Evolutionary conservation across 2,797 vertebrate genomes (phyloP), one percentile per base, ranked within the genome.

Genomic region (Mus caroli): DNA sequence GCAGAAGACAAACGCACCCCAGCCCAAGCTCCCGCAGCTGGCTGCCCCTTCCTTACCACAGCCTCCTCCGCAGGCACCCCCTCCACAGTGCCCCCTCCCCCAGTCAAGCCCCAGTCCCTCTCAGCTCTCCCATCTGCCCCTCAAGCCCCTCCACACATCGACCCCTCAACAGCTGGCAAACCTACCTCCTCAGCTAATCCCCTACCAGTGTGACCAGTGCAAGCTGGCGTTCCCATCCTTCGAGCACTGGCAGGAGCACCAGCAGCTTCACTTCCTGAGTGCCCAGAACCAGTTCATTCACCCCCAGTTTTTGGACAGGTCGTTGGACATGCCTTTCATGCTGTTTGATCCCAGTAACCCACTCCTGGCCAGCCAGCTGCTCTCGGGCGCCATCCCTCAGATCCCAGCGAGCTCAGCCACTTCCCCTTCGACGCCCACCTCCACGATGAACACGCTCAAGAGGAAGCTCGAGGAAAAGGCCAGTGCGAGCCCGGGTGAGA

Each of bases 171-270:
- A 99, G 97, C 97, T 99, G 98, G 98, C 98, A 94, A 99, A 97
- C 98, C 97, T 99, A 98, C 99, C 99, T 98, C 99, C 99, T 97
- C 99, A 99, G 98, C 98, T 99, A 98, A 99, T 99, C 98, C 99
- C 99, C 0, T 99, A 99, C 98, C 99, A 99, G 98, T 99, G 99
- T 97, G 99, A 99, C 98, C 99, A 99, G 98, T 99, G 99, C 98
- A 99, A 99, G 97, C 98, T 99, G 97, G 99, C 99, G 11, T 99
- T 99, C 96, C 99, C 99, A 50, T 99, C 99, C 1, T 99, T 99
- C 87, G 99, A 99, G 97, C 99, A 99, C 98, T 99, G 99, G 99
- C 99, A 99, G 97, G 99, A 99, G 97, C 99, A 99, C 98, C 99
- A 99, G 98, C 99, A 99, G 97, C 99, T 99, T 94, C 99, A 99